Conservation (phyloP, 1,140 invertebrate genomes). For the Dendroctonus valens region DNA sequence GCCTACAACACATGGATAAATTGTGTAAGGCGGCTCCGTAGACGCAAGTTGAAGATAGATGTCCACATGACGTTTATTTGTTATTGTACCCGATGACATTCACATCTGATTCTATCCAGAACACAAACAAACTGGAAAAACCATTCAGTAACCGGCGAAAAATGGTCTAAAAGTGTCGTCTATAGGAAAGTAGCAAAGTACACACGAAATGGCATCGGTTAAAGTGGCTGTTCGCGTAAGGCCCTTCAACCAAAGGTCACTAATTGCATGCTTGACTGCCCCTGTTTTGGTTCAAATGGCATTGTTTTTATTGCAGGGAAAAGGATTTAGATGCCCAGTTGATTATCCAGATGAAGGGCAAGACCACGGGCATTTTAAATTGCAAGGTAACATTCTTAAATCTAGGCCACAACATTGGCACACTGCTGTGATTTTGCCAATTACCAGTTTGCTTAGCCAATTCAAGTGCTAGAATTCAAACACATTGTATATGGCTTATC, state of each 20-base stretch:
- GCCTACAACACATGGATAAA: too few species aligned
- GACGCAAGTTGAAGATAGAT: too few species aligned
- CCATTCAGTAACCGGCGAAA: too few species aligned
- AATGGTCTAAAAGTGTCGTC: too few species aligned
- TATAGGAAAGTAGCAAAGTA: too few species aligned
- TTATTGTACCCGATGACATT: too few species aligned
- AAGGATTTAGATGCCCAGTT: slow-evolving; percentile 77
- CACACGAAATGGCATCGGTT: slow-evolving; percentile 67
- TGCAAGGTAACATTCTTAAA: slow-evolving; percentile 62
- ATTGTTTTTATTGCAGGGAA: slow-evolving; percentile 64
- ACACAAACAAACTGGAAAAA: too few species aligned
- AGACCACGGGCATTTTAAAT: slow-evolving; percentile 79
- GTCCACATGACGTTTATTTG: too few species aligned
- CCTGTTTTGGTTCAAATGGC: slow-evolving; percentile 12
- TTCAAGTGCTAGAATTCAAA: neutral
- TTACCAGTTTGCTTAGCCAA: neutral
- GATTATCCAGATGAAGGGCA: slow-evolving; percentile 85
- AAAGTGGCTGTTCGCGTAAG: slow-evolving; percentile 79
- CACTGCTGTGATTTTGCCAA: too few species aligned
- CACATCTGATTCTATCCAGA: too few species aligned
- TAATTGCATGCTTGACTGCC: slow-evolving; percentile 45
- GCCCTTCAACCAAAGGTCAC: slow-evolving; percentile 79
- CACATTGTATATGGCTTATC: neutral
- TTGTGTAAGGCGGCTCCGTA: too few species aligned
- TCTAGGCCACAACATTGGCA: slow-evolving; percentile 13